Conservation (phyloP, 2,113 vertebrate genomes). For the Chamaea fasciata region DNA sequence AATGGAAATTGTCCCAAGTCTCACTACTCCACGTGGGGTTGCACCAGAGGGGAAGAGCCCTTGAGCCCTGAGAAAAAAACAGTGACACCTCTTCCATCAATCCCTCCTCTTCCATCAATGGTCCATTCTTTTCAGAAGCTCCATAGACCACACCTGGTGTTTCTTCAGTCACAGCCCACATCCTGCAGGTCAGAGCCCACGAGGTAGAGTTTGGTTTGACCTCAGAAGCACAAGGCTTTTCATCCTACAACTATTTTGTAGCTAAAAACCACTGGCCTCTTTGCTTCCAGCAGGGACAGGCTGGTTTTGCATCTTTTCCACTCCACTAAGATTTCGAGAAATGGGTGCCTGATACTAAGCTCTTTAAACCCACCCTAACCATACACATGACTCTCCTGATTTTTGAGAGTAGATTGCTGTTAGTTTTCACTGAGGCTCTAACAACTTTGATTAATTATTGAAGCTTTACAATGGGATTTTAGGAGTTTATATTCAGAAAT, state of each 20-base stretch:
- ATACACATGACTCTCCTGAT: not conserved
- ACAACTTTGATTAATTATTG: not conserved
- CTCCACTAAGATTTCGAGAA: not conserved
- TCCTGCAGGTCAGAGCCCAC: not conserved
- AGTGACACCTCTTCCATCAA: not conserved
- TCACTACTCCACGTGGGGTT: not conserved
- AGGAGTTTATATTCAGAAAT: not conserved
- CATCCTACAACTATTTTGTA: not conserved
- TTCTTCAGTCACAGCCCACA: not conserved
- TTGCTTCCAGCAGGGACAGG: not conserved
- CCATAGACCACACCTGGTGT: not conserved
- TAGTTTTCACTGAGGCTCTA: not conserved
- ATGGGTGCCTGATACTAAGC: not conserved
- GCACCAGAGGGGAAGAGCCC: not conserved
- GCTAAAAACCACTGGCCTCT: not conserved
- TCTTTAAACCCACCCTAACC: not conserved
- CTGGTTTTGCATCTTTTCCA: not conserved
- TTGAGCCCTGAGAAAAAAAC: not conserved
- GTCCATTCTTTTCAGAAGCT: not conserved
- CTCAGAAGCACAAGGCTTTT: not conserved
- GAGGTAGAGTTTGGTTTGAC: fast-evolving
- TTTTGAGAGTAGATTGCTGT: not conserved
- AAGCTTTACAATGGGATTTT: not conserved
- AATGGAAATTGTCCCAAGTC: not conserved
- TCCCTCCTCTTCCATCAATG: too few relatives aligned